phyloP scores from a whole-genome alignment of 2,888 invertebrate genomes.

The Fissipunctia ypsillon region DNA sequence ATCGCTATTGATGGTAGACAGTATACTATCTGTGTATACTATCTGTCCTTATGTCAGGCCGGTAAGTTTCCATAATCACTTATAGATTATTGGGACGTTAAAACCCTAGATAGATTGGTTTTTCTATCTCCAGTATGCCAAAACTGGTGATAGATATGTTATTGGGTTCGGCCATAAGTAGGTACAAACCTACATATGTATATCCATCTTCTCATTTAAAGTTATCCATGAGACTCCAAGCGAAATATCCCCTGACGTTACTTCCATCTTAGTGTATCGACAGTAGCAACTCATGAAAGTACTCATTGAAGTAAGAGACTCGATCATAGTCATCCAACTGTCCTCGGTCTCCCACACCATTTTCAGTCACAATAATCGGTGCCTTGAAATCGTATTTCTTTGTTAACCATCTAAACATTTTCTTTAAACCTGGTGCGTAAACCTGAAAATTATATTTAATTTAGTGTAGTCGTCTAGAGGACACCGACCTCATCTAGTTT shows the following conservation, averaged over 20 bases:
- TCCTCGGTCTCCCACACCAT: conserved; percentile 82
- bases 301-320: conserved; percentile 75
- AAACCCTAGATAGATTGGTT: too few species aligned
- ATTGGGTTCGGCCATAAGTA: too few species aligned
- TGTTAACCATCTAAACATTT: conserved; percentile 91
- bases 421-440: conserved; percentile 91
- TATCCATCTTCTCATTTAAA: conserved; percentile 88
- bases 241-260: conserved; percentile 85
- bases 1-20: too few species aligned
- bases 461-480: neutral
- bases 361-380: conserved; percentile 84
- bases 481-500: neutral
- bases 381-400: conserved; percentile 87
- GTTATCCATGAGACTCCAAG: conserved; percentile 91
- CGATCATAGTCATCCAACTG: conserved; percentile 79
- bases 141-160: too few species aligned
- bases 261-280: conserved; percentile 78
- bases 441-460: conserved; percentile 78
- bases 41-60: too few species aligned
- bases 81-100: too few species aligned
- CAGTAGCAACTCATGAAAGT: conserved; percentile 76
- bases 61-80: too few species aligned
- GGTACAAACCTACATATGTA: conserved; percentile 9
- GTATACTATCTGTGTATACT: too few species aligned
- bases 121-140: too few species aligned